Percentiles rank a stretch among this genome's conserved stretches.
Conservation (phyloP, 2,888 invertebrate species). For the Frankliniella fusca region DNA sequence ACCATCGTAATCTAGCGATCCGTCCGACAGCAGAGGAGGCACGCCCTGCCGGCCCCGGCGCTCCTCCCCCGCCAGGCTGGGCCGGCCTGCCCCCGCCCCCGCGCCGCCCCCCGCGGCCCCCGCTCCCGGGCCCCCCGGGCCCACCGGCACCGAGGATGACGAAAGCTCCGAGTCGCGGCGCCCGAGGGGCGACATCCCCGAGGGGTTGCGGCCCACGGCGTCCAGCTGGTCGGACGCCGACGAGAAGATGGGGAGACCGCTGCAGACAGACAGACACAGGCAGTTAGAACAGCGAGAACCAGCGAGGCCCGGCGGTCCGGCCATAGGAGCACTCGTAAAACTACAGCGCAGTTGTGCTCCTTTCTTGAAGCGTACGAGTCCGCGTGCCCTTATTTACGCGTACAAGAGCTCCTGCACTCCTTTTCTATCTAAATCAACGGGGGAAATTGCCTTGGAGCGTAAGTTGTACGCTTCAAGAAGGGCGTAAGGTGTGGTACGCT, state of each 20-base stretch:
- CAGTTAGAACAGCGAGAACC: neutral
- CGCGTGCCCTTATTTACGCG: no score
- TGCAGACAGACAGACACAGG: neutral
- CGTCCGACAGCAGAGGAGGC: conserved; percentile 58
- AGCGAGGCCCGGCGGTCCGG: no score
- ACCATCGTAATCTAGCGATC: conserved; percentile 78
- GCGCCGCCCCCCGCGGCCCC: conserved; percentile 32
- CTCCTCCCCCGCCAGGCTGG: neutral
- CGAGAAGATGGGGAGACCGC: conserved; percentile 10
- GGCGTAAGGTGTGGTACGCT: no score
- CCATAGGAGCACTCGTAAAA: no score
- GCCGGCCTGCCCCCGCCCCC: neutral
- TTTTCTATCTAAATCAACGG: no score
- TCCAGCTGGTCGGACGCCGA: conserved; percentile 18
- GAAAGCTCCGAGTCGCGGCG: neutral
- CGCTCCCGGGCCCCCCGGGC: conserved; percentile 45
- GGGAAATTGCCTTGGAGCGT: no score
- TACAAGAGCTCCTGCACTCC: no score
- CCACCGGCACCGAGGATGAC: neutral
- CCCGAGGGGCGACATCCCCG: neutral
- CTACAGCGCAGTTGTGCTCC: no score
- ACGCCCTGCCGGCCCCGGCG: neutral
- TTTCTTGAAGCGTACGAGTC: no score
- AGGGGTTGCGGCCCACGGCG: neutral
- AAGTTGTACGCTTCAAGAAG: no score